Base-by-base conservation (phyloP, 2,113 vertebrate genomes). In the Eira barbara region DNA sequence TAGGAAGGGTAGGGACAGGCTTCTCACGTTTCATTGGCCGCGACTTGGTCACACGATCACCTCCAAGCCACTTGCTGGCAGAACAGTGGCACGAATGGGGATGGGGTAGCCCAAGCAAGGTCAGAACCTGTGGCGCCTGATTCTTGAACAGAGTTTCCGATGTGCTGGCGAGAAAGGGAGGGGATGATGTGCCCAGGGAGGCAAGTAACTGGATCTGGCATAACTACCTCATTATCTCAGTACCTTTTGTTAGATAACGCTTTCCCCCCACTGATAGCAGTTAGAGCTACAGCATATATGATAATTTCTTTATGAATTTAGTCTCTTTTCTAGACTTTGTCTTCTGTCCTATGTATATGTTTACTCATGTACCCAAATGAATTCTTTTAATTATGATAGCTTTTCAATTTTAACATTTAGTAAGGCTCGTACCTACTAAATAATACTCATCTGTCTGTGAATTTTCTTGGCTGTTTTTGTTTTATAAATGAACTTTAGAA, bases 71-170 rank as follows among this genome's bases (percentile, higher is more conserved):
- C 2, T 5, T 39, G 34, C 14, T 25, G 79, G 25, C 39, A 6
- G 1, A 25, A 55, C 20, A 23, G 0, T 3, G 14, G 42, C 2
- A 0, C 2, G 47, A 11, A 3, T 0, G 0, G 34, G 84, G 21
- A 2, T 13, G 14, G 29, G 2, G 2, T 34, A 8, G 39, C 10
- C 6, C 69, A 4, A 0, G 4, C 0, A 10, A 6, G n/a, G 67
- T 47, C 36, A 0, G 23, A 34, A 11, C 17, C 0, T 4, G 1
- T 11, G 1, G 13, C 29, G 12, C 14, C 27, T 18, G 78, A 8
- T 6, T 67, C 69, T 14, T 13, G 45, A n/a, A 4, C 20, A 31
- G 49, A 52, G 82, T 21, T 61, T 49, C 8, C 2, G 10, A 9
- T 49, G 27, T 89, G 47, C 29, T 17, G 57, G 47, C 42, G 4